Evolutionary conservation across 2,797 vertebrate species (phyloP).

Genomic region (Bucorvus abyssinicus): DNA sequence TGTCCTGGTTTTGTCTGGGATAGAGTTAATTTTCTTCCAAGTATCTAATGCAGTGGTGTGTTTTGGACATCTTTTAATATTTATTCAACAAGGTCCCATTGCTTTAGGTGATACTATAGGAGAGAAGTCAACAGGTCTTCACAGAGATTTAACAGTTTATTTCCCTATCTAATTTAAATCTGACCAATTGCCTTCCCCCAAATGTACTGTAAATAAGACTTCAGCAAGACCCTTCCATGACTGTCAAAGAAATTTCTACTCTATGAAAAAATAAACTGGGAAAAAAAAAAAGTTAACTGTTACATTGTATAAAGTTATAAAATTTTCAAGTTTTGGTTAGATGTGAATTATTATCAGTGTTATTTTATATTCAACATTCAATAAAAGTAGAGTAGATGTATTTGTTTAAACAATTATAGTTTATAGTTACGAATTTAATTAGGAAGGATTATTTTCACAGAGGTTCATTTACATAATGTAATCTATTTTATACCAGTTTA

Average conservation of each 20-base stretch:
- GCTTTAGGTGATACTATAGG: neutral
- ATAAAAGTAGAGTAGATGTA: neutral
- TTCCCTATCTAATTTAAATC: neutral
- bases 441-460: slow-evolving; percentile 28
- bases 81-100: neutral
- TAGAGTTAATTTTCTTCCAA: neutral
- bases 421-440: slow-evolving; percentile 51
- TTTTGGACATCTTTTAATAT: neutral
- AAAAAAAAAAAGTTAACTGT: neutral
- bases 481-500: slow-evolving; percentile 5
- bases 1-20: neutral
- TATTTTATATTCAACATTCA: neutral
- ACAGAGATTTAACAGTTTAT: neutral
- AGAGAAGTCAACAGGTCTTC: neutral
- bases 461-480: slow-evolving; percentile 40
- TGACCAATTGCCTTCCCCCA: neutral
- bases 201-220: neutral
- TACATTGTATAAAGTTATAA: neutral
- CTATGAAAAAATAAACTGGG: neutral
- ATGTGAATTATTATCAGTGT: neutral
- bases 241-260: neutral
- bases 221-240: neutral
- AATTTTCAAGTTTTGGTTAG: neutral
- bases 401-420: slow-evolving; percentile 37
- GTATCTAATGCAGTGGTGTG: neutral